Percentiles rank a stretch among this genome's conserved stretches.
Conservation (phyloP, 2,888 invertebrate species). For the Polia nebulosa region DNA sequence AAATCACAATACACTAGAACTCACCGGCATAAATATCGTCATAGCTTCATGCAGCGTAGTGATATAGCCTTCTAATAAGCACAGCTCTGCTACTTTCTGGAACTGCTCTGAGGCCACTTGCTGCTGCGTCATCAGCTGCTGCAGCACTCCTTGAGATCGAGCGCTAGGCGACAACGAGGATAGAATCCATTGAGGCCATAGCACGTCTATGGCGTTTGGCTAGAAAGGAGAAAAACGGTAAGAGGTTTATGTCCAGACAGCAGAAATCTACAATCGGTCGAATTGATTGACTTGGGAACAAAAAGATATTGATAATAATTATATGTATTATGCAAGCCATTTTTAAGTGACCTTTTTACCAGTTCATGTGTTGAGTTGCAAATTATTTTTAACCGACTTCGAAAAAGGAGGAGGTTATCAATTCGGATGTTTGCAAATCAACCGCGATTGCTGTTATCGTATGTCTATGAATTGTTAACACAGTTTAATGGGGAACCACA, state of each 20-base stretch:
- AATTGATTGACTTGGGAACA: no score
- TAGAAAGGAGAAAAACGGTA: slow-evolving; percentile 69
- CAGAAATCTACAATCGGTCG: no score
- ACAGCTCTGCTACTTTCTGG: slow-evolving; percentile 87
- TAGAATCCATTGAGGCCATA: slow-evolving; percentile 92
- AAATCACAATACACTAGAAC: slow-evolving; percentile 48
- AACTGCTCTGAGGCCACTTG: slow-evolving; percentile 80
- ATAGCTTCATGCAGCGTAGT: slow-evolving; percentile 92
- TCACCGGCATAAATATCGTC: slow-evolving; percentile 93
- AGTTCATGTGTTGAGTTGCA: no score
- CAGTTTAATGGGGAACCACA: no score
- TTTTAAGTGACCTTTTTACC: no score
- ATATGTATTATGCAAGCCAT: no score
- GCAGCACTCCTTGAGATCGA: slow-evolving; percentile 72
- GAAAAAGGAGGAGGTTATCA: no score
- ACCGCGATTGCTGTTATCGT: no score
- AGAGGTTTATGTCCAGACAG: neutral
- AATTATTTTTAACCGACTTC: no score
- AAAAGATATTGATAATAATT: no score
- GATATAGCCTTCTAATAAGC: slow-evolving; percentile 90
- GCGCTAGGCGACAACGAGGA: slow-evolving; percentile 78
- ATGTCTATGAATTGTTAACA: no score
- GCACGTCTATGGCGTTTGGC: slow-evolving; percentile 92
- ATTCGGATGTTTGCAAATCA: no score
- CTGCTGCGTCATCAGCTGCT: slow-evolving; percentile 76